A percentile compares a stretch with the other conserved stretches of the same genome.
Evolutionary conservation across 2,113 vertebrate genomes (phyloP).

Genomic region (Chitala chitala): DNA sequence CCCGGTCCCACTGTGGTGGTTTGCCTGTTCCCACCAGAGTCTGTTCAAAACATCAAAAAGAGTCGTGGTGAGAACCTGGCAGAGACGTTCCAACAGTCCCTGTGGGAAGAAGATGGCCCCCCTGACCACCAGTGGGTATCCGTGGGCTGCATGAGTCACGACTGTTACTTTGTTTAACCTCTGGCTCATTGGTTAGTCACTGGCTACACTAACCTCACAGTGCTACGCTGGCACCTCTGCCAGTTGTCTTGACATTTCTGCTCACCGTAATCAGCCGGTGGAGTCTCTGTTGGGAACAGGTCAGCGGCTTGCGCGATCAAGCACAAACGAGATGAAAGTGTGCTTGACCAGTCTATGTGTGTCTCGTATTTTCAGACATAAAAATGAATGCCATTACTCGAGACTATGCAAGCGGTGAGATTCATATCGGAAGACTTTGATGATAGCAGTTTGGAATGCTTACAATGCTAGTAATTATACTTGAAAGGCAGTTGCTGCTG

Average conservation of each 20-base stretch:
- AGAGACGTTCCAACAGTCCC: not conserved
- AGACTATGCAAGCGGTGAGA: not conserved
- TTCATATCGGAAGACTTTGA: not conserved
- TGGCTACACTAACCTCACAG: constrained; percentile 25
- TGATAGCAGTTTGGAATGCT: not conserved
- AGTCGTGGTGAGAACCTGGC: not conserved
- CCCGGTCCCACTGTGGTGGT: not conserved
- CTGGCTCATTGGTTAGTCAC: constrained; percentile 19
- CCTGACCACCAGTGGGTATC: not conserved
- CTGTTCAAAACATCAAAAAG: not conserved
- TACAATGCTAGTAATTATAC: no score
- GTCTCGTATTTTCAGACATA: no score
- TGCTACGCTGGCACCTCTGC: not conserved
- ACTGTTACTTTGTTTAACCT: constrained; percentile 9
- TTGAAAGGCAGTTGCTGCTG: no score
- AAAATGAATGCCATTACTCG: no score
- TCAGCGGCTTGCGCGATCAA: not conserved
- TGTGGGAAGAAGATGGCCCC: not conserved
- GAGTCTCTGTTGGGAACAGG: not conserved
- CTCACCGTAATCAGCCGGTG: not conserved
- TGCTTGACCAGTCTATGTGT: no score
- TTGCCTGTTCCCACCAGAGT: not conserved
- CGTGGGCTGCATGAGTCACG: constrained; percentile 16
- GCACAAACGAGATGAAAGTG: not conserved
- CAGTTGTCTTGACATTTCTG: constrained; percentile 21